Base-by-base conservation (phyloP, 2,888 invertebrate genomes). In the Tanytarsus gracilentus region DNA sequence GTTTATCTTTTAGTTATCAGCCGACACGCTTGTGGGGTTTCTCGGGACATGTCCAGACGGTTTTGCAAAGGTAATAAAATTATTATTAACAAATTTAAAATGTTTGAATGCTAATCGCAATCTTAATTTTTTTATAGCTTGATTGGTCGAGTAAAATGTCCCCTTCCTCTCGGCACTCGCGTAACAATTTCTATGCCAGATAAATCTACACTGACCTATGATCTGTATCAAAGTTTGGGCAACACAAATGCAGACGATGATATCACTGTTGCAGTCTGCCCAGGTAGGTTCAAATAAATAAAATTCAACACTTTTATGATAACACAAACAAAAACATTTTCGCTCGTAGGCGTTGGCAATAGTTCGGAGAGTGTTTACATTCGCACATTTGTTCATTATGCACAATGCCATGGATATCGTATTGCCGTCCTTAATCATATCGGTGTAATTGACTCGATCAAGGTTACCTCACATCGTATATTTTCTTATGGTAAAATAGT, bases 311-410 rank as follows among this genome's bases (percentile, higher is more conserved):
- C n/a, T n/a, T n/a, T n/a, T n/a, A n/a, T n/a, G n/a, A n/a, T n/a
- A n/a, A n/a, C n/a, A n/a, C n/a, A n/a, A n/a, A n/a, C n/a, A n/a
- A n/a, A n/a, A n/a, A n/a, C n/a, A n/a, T n/a, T n/a, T n/a, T n/a
- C n/a, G n/a, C n/a, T n/a, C n/a, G n/a, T n/a, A n/a, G n/a, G n/a
- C 63, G 94, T 96, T 68, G 93, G 93, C 52, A 96, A 95, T 75
- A 89, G 89, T 49, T 94, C 94, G 49, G 95, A 96, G 75, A 91
- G 90, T 69, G 87, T 92, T 55, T 96, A 96, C 75, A 91, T 96
- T 63, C 80, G 94, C 63, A 93, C 94, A 16, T 92, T 92, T 73
- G 93, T 95, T 8, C 88, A 92, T 70, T 87, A 91, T 74, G 92
- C 92, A 11, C 92, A 93, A 72, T 86, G 86, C 66, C 86, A 89